phyloP scores from a whole-genome alignment of 64 coral and sea anemone species.

The Hydrozoanthus tunicans region DNA sequence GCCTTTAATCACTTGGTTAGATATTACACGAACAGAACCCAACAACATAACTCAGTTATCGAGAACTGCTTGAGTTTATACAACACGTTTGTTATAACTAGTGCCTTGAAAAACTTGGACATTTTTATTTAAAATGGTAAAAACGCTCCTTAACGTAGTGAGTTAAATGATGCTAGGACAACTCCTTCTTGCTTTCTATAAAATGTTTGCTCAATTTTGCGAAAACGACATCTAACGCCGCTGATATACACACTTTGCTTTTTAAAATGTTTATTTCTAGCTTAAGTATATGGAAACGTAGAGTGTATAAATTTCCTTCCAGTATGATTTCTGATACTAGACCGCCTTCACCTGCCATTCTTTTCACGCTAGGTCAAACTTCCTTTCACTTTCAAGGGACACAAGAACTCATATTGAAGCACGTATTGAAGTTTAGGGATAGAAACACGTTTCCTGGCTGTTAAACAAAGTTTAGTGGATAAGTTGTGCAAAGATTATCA shows the following conservation, averaged over 20 bases:
- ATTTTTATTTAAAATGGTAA: too few relatives aligned
- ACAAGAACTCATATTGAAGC: neutral
- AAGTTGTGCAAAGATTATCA: neutral
- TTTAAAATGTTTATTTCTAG: constrained; percentile 16
- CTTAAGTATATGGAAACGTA: constrained; percentile 16
- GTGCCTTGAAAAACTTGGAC: too few relatives aligned
- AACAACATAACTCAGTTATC: too few relatives aligned
- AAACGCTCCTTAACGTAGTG: too few relatives aligned
- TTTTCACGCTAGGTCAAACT: constrained; percentile 13
- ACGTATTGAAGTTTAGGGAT: constrained; percentile 13
- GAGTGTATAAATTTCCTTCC: constrained; percentile 28
- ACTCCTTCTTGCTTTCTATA: neutral
- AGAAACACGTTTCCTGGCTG: neutral
- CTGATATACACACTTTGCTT: neutral
- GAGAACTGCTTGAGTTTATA: too few relatives aligned
- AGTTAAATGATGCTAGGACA: neutral
- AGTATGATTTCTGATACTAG: constrained; percentile 21
- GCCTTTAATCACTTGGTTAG: too few relatives aligned
- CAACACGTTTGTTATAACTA: too few relatives aligned
- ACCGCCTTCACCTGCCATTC: neutral
- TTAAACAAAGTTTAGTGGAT: neutral
- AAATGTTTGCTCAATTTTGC: neutral
- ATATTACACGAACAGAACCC: too few relatives aligned
- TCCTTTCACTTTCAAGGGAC: constrained; percentile 1
- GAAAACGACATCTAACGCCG: neutral